A percentile compares a stretch with the other conserved stretches of the same genome.
These are phyloP conservation scores for Onychorhynchus coronatus DNA, from an alignment of 2,113 vertebrate genomes.

Conservation along the genomic window DNA sequence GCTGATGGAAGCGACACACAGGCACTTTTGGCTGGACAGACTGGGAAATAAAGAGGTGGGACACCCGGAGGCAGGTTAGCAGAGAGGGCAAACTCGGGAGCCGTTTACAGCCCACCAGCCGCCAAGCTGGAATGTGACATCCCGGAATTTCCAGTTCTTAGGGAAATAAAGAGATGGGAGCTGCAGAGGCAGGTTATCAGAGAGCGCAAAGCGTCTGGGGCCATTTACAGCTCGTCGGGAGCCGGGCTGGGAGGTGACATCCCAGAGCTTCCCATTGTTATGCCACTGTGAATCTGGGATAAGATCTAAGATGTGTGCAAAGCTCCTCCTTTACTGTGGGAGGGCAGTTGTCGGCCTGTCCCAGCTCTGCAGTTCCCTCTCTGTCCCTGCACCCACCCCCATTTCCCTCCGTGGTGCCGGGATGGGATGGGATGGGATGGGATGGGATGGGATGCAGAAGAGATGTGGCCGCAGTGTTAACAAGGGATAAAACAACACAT, in stretches of 20 bases:
- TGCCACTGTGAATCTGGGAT: neutral
- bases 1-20: neutral
- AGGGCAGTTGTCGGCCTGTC: neutral
- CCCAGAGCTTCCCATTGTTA: neutral
- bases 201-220: neutral
- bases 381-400: rapidly evolving
- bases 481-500: neutral
- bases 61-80: neutral
- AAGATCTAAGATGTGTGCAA: neutral
- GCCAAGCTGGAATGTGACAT: neutral
- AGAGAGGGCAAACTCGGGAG: neutral
- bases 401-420: neutral
- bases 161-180: neutral
- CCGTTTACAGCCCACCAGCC: neutral
- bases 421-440: neutral
- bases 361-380: neutral
- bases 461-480: neutral
- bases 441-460: neutral
- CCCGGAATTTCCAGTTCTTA: neutral
- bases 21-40: neutral
- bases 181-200: neutral
- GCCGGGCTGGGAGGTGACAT: neutral
- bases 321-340: neutral
- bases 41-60: neutral
- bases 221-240: neutral